Conservation (phyloP, 2,113 vertebrate genomes). For the Ceyx cyanopectus region DNA sequence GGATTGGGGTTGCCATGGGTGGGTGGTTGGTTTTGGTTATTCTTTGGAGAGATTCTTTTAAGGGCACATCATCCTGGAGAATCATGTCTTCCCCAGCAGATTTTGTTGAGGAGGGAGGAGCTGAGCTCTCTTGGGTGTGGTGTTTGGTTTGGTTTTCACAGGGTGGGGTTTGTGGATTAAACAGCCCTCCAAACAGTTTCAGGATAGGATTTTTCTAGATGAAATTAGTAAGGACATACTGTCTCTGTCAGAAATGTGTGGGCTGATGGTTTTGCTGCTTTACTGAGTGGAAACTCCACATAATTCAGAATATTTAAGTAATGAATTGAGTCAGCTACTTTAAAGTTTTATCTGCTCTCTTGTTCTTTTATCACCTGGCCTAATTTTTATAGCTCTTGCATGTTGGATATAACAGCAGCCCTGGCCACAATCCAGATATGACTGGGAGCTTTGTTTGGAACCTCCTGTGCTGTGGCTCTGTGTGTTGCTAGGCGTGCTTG, state of each 20-base stretch:
- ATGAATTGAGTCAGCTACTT: not conserved
- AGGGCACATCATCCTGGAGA: not conserved
- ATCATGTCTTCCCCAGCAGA: not conserved
- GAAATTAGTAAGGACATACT: not conserved
- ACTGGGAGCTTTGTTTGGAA: conserved; percentile 12
- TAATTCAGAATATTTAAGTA: not conserved
- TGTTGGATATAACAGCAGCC: not conserved
- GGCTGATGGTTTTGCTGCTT: not conserved
- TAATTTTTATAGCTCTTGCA: not conserved
- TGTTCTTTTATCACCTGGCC: not conserved
- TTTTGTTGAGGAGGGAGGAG: not conserved
- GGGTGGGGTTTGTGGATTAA: not conserved
- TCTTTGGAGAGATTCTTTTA: not conserved
- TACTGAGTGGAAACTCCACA: not conserved
- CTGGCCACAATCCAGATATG: not conserved
- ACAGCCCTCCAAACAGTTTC: not conserved
- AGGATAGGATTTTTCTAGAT: not conserved
- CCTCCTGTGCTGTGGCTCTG: not conserved
- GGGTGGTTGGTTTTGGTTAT: not conserved
- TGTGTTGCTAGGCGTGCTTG: not conserved
- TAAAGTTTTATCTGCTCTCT: not conserved
- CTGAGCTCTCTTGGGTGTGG: not conserved
- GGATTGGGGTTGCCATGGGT: not conserved
- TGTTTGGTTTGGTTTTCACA: not conserved
- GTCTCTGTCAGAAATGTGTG: not conserved